Percentiles rank a stretch among this genome's conserved stretches.
These are phyloP conservation scores for Aleiodes alternator DNA, from an alignment of 2,888 invertebrate species.

Conservation along the genomic window DNA sequence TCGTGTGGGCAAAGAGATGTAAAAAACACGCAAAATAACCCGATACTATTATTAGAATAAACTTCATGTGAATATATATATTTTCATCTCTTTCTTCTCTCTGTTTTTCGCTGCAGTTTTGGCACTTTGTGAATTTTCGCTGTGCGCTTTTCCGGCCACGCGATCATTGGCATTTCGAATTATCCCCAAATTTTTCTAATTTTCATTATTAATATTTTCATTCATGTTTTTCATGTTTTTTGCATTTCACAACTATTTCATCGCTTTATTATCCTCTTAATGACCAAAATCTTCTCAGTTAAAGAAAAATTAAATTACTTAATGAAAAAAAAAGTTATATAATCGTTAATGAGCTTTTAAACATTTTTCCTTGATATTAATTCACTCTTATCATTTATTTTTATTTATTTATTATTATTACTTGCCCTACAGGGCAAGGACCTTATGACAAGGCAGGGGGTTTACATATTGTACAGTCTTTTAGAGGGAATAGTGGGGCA, in stretches of 20 bases:
- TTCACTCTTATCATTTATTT: no score
- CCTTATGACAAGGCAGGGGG: no score
- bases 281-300: no score
- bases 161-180: conserved; percentile 39
- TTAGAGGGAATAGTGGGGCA: no score
- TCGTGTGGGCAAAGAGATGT: conserved; percentile 4
- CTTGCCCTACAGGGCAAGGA: no score
- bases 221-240: conserved; percentile 12
- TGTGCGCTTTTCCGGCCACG: conserved; percentile 50
- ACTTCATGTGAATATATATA: conserved; percentile 33
- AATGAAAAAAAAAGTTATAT: no score
- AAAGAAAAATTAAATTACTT: no score
- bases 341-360: no score
- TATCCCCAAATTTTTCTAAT: conserved; percentile 5
- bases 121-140: conserved; percentile 22
- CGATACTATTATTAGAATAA: conserved; percentile 27
- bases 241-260: neutral
- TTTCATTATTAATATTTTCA: conserved; percentile 15
- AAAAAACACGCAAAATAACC: conserved; percentile 30
- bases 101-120: neutral
- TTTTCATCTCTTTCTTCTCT: conserved; percentile 30
- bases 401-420: no score
- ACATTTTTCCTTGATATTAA: no score
- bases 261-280: conserved; percentile 2
- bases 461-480: no score